These are phyloP conservation scores for Aporophyla lueneburgensis DNA, from an alignment of 2,888 invertebrate genomes.

Conservation along the genomic window DNA sequence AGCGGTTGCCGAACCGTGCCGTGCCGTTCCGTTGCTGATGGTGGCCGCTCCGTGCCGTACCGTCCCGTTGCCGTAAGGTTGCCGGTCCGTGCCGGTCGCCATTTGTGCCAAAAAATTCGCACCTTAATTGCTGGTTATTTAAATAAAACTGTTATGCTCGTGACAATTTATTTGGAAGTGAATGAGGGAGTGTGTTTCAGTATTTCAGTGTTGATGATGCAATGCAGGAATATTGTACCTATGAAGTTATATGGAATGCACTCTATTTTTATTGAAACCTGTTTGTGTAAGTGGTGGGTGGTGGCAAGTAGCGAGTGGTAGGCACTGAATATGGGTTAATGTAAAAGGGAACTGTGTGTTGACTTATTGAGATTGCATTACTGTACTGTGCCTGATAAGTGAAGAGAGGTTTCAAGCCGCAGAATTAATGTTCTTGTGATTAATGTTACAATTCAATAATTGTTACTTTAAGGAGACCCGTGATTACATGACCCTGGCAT, in stretches of 20 bases:
- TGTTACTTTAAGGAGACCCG: background rate
- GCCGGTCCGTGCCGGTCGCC: background rate
- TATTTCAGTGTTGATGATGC: slow-evolving; percentile 33
- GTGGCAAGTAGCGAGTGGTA: slow-evolving; percentile 7
- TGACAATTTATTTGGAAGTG: slow-evolving; percentile 43
- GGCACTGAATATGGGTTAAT: background rate
- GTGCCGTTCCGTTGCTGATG: background rate
- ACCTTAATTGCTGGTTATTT: slow-evolving; percentile 39
- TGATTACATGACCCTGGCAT: no score
- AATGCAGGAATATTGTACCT: slow-evolving; percentile 18
- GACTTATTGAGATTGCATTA: background rate
- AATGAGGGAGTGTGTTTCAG: slow-evolving; percentile 41
- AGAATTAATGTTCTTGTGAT: background rate
- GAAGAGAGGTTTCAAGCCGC: background rate
- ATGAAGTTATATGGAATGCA: slow-evolving; percentile 31
- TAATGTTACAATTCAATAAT: background rate
- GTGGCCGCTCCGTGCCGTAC: background rate
- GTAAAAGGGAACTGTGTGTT: background rate
- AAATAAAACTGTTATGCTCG: slow-evolving; percentile 50
- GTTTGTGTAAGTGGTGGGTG: slow-evolving; percentile 12
- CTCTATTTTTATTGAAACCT: slow-evolving; percentile 28
- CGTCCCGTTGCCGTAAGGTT: background rate
- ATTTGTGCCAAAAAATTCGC: slow-evolving; percentile 11
- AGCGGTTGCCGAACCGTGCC: slow-evolving; percentile 16
- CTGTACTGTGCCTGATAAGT: background rate